phyloP scores from a whole-genome alignment of 2,888 invertebrate genomes.

The Cynaeus angustus region DNA sequence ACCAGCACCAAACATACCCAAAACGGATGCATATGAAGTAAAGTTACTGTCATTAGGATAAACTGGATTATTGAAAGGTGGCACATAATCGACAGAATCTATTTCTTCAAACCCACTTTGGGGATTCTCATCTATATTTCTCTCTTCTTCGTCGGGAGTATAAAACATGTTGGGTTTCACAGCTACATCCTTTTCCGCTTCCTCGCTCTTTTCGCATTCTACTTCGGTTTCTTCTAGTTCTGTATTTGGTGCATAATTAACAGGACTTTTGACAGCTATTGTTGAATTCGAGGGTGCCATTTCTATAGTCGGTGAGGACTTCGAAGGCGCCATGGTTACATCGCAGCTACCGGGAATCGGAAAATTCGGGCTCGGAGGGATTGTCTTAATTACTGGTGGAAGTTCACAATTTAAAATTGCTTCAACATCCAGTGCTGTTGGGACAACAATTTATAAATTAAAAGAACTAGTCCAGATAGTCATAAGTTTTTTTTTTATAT shows the following conservation, averaged over 20 bases:
- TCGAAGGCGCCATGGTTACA: constrained; percentile 21
- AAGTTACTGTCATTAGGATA: constrained; percentile 69
- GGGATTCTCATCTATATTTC: constrained; percentile 45
- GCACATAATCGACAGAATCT: constrained; percentile 67
- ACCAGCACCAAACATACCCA: constrained; percentile 60
- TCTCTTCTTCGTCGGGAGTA: constrained; percentile 68
- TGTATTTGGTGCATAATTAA: background rate
- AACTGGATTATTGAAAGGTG: constrained; percentile 71
- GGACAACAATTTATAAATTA: too few species aligned
- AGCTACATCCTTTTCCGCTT: constrained; percentile 31
- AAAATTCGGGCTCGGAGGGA: constrained; percentile 64
- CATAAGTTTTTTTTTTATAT: too few species aligned
- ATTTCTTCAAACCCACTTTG: constrained; percentile 57
- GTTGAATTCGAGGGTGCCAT: constrained; percentile 17
- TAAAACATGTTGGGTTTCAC: constrained; percentile 65
- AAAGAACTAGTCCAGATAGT: too few species aligned
- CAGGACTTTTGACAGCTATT: constrained; percentile 17
- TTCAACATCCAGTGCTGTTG: constrained; percentile 66
- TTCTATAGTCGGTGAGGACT: constrained; percentile 27
- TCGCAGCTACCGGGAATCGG: constrained; percentile 65
- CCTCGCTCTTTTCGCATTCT: constrained; percentile 35
- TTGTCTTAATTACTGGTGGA: constrained; percentile 60
- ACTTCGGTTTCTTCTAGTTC: constrained; percentile 26
- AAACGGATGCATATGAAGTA: constrained; percentile 67
- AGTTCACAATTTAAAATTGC: constrained; percentile 67